Evolutionary conservation across 2,888 invertebrate species (phyloP).

Genomic region (Hesperia comma): DNA sequence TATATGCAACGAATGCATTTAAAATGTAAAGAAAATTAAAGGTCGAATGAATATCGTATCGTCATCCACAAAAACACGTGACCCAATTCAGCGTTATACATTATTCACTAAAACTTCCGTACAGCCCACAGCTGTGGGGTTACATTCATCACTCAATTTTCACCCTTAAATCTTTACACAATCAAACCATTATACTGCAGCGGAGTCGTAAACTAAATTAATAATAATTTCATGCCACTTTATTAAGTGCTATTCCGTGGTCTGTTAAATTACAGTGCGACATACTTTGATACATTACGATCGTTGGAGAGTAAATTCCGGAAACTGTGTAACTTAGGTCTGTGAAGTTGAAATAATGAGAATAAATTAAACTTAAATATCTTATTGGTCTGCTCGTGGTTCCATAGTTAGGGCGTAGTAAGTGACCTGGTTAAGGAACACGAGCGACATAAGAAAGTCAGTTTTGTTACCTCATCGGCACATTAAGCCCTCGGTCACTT

Average conservation of each 20-base stretch:
- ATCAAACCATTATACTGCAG: constrained; percentile 15
- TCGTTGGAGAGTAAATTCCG: neutral
- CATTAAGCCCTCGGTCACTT: too few relatives aligned
- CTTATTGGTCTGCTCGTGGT: neutral
- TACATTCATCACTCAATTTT: constrained; percentile 23
- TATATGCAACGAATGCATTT: neutral
- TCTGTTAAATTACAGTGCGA: neutral
- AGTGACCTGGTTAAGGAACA: too few relatives aligned
- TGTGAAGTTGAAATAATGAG: too few relatives aligned
- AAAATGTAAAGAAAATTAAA: constrained; percentile 10
- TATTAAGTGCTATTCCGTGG: constrained; percentile 22
- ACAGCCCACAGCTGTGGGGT: constrained; percentile 23
- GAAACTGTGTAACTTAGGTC: neutral
- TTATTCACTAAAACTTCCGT: constrained; percentile 32
- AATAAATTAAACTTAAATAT: neutral
- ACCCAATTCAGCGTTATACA: constrained; percentile 32
- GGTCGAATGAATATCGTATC: constrained; percentile 9
- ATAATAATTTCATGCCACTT: constrained; percentile 23
- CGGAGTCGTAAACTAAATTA: constrained; percentile 8
- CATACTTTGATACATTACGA: neutral
- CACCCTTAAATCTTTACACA: constrained; percentile 25
- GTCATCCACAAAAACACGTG: constrained; percentile 29
- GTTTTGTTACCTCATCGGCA: too few relatives aligned
- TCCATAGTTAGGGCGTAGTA: neutral
- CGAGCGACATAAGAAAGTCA: too few relatives aligned